Percentiles rank a stretch among this genome's conserved stretches.
Evolutionary conservation across 1,140 invertebrate genomes (phyloP).

Genomic region (Antheraea mylitta): DNA sequence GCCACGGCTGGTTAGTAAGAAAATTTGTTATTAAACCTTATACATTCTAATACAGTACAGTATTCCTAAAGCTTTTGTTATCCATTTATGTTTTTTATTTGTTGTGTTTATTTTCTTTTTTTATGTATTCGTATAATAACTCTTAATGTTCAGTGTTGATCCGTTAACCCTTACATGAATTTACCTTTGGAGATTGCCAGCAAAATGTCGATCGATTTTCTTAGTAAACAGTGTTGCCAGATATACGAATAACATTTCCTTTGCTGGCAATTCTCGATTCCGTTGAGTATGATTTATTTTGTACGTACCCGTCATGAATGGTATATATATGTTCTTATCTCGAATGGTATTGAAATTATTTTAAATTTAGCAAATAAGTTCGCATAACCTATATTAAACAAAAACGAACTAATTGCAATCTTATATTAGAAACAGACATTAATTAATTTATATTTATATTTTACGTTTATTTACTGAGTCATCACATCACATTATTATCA

Average conservation of each 20-base stretch:
- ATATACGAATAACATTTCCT: background rate
- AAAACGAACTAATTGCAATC: slow-evolving; percentile 18
- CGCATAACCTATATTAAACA: slow-evolving; percentile 68
- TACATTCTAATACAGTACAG: slow-evolving; percentile 19
- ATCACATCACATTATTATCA: too few relatives aligned
- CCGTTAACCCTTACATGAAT: background rate
- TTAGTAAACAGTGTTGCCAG: background rate
- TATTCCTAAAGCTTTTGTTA: slow-evolving; percentile 31
- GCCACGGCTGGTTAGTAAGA: too few relatives aligned
- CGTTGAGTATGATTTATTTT: background rate
- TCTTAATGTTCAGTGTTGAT: slow-evolving; percentile 18
- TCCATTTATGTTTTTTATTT: slow-evolving; percentile 28
- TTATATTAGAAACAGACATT: background rate
- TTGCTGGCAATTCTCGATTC: slow-evolving; percentile 13
- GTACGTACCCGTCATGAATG: background rate
- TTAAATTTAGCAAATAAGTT: background rate
- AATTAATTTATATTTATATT: background rate
- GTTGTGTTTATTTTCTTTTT: slow-evolving; percentile 23
- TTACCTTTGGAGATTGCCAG: slow-evolving; percentile 3
- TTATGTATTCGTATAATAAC: slow-evolving; percentile 13
- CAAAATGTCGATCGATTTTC: background rate
- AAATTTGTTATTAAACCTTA: too few relatives aligned
- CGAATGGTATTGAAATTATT: too few relatives aligned
- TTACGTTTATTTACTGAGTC: background rate
- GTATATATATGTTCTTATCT: too few relatives aligned